Conservation (phyloP, 2,113 vertebrate species). For the Monopterus albus region DNA sequence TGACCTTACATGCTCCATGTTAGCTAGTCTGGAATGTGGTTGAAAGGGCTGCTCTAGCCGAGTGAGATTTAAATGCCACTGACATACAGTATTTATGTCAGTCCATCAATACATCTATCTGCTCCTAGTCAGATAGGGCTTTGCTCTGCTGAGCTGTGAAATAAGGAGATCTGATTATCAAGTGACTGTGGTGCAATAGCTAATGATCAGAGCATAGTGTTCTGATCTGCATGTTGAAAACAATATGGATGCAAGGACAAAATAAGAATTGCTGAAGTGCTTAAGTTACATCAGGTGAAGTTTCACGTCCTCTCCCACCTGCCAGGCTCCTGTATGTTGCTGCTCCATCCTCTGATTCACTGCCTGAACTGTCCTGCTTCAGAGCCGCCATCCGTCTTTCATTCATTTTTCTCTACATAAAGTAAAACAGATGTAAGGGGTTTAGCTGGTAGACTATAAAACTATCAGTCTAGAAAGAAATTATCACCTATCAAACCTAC, state of each 20-base stretch:
- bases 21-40: neutral
- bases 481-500: too few species aligned
- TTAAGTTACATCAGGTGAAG: neutral
- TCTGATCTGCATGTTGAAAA: conserved; percentile 24
- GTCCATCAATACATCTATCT: neutral
- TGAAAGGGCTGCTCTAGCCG: neutral
- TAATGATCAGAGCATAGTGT: conserved; percentile 12
- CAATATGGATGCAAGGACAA: neutral
- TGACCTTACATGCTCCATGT: neutral
- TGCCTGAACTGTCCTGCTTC: conserved; percentile 78
- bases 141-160: conserved; percentile 52
- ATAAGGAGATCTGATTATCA: conserved; percentile 32
- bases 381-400: conserved; percentile 82
- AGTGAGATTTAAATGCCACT: neutral
- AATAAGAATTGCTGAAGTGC: neutral
- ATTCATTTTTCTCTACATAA: conserved; percentile 82
- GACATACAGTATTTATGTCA: neutral
- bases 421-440: conserved; percentile 1
- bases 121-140: conserved; percentile 11
- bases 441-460: neutral
- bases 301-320: conserved; percentile 74
- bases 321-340: conserved; percentile 72
- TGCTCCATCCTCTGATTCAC: conserved; percentile 86
- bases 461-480: too few species aligned
- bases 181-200: neutral